Evolutionary conservation across 2,888 invertebrate species (phyloP).

Genomic region (Plutella xylostella): DNA sequence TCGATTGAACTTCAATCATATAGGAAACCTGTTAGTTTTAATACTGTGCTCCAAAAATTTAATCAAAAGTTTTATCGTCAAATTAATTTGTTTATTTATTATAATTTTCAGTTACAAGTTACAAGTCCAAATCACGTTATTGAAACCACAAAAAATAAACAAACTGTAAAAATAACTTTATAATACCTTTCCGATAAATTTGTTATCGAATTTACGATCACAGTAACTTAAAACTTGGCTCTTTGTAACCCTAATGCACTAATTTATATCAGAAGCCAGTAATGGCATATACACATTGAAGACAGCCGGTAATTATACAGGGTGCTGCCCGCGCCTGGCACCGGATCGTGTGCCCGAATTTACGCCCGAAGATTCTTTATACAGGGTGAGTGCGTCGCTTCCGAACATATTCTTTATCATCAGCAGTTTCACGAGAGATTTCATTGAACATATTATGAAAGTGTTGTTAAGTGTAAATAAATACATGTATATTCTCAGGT

Average conservation of each 20-base stretch:
- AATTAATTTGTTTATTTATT: too few relatives aligned
- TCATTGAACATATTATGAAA: not conserved
- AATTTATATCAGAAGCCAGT: not conserved
- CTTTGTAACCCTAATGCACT: not conserved
- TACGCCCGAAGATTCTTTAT: constrained; percentile 29
- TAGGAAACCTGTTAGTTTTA: too few relatives aligned
- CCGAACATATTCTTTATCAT: not conserved
- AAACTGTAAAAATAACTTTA: too few relatives aligned
- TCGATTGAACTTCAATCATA: too few relatives aligned
- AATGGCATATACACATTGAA: constrained; percentile 4
- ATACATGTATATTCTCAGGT: too few relatives aligned
- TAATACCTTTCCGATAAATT: too few relatives aligned
- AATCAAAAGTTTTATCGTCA: too few relatives aligned
- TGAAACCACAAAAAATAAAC: too few relatives aligned
- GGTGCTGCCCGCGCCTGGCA: constrained; percentile 50
- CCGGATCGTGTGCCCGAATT: constrained; percentile 49
- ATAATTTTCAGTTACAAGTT: too few relatives aligned
- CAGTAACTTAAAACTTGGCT: constrained; percentile 1
- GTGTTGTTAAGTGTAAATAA: not conserved
- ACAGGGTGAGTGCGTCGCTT: constrained; percentile 6
- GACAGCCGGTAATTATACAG: constrained; percentile 52
- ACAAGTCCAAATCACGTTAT: too few relatives aligned
- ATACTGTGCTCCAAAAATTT: too few relatives aligned
- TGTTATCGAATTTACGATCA: too few relatives aligned
- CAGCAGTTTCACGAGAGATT: not conserved